Percentiles rank a stretch among this genome's conserved stretches.
These are phyloP conservation scores for Perdita meconis DNA, from an alignment of 2,888 invertebrate genomes.

Conservation along the genomic window DNA sequence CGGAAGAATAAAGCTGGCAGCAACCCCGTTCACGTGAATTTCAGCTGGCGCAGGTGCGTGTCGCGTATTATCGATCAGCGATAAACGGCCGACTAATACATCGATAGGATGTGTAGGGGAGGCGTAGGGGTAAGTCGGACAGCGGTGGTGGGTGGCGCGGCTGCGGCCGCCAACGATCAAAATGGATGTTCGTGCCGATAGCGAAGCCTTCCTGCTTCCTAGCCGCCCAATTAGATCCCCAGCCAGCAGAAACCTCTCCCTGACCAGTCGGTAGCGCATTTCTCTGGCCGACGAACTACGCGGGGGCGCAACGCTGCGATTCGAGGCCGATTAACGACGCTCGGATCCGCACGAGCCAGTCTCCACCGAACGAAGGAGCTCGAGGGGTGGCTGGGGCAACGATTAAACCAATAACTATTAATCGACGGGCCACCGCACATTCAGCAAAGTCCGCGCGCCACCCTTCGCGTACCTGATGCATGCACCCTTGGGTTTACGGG, in stretches of 20 bases:
- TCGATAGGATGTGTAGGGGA: slow-evolving; percentile 44
- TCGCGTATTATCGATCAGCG: slow-evolving; percentile 68
- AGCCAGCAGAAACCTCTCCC: slow-evolving; percentile 14
- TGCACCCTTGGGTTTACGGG: slow-evolving; percentile 15
- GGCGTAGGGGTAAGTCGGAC: slow-evolving; percentile 51
- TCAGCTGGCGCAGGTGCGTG: slow-evolving; percentile 62
- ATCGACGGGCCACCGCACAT: slow-evolving; percentile 80
- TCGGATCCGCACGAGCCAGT: slow-evolving; percentile 26
- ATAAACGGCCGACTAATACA: slow-evolving; percentile 66
- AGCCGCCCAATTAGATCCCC: slow-evolving; percentile 45
- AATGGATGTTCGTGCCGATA: slow-evolving; percentile 66
- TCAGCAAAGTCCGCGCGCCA: slow-evolving; percentile 75
- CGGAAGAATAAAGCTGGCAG: slow-evolving; percentile 40
- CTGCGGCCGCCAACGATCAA: slow-evolving; percentile 44
- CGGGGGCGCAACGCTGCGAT: slow-evolving; percentile 41
- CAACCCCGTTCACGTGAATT: slow-evolving; percentile 58
- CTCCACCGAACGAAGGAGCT: slow-evolving; percentile 38
- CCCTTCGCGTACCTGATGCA: slow-evolving; percentile 32
- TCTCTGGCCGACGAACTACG: slow-evolving; percentile 24
- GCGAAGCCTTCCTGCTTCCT: slow-evolving; percentile 40
- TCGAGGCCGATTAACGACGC: slow-evolving; percentile 68
- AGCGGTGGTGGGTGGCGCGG: slow-evolving; percentile 32
- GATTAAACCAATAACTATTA: slow-evolving; percentile 82
- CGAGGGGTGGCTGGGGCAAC: slow-evolving; percentile 59
- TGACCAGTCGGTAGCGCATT: slow-evolving; percentile 11